These are phyloP conservation scores for Danionella cerebrum DNA, from an alignment of 2,113 vertebrate genomes.

Conservation along the genomic window DNA sequence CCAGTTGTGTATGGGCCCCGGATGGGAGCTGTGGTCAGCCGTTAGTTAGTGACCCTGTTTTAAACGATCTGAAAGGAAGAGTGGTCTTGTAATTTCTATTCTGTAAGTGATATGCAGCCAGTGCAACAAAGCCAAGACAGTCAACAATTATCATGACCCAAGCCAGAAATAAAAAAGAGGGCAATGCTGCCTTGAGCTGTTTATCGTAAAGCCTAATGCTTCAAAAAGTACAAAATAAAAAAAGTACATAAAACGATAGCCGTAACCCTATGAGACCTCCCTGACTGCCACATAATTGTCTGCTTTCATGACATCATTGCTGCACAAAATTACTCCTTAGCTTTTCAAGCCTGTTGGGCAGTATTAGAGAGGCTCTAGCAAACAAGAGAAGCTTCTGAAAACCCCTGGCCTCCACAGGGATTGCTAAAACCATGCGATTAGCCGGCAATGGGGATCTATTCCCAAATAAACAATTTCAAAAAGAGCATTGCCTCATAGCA, in stretches of 20 bases:
- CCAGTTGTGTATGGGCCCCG: conserved; percentile 52
- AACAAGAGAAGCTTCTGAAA: conserved; percentile 57
- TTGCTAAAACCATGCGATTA: conserved; percentile 55
- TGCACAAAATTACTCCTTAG: conserved; percentile 63
- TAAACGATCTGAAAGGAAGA: too few species aligned
- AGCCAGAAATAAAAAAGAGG: conserved; percentile 33
- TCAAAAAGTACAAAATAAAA: conserved; percentile 70
- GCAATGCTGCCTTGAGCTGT: conserved; percentile 59
- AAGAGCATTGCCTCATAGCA: conserved; percentile 53
- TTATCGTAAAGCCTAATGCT: conserved; percentile 68
- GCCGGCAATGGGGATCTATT: conserved; percentile 54
- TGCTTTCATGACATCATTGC: conserved; percentile 67
- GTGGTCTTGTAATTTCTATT: too few species aligned
- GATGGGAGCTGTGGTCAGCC: too few species aligned
- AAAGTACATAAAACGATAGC: conserved; percentile 69
- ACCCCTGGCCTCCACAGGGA: conserved; percentile 57
- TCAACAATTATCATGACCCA: conserved; percentile 64
- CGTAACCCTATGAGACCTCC: conserved; percentile 66
- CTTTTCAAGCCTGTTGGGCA: conserved; percentile 65
- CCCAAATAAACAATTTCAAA: conserved; percentile 63
- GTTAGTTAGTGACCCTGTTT: too few species aligned
- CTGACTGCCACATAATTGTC: conserved; percentile 69
- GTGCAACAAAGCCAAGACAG: too few species aligned
- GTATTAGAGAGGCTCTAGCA: conserved; percentile 55
- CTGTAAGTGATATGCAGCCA: too few species aligned